Evolutionary conservation across 2,113 vertebrate genomes (phyloP).

Genomic region (Myotis davidii): DNA sequence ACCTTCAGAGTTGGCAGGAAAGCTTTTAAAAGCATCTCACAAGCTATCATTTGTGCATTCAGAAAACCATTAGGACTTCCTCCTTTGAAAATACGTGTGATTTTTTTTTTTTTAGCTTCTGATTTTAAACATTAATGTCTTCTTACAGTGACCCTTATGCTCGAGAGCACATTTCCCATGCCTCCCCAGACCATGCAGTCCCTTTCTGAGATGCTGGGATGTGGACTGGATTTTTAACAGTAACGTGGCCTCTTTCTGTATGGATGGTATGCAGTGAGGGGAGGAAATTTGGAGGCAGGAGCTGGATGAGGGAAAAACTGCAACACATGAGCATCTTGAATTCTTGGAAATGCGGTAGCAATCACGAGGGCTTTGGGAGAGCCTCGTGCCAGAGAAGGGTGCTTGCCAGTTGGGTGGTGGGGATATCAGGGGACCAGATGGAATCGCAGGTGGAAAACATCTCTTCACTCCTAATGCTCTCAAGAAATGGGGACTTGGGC

Average conservation of each 20-base stretch:
- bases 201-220: slow-evolving; percentile 19
- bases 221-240: not conserved
- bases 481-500: not conserved
- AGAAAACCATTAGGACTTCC: slow-evolving; percentile 63
- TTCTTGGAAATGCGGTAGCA: not conserved
- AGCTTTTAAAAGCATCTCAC: slow-evolving; percentile 68
- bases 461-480: not conserved
- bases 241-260: not conserved
- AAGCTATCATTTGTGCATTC: slow-evolving; percentile 69
- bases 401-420: not conserved
- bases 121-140: slow-evolving; percentile 61
- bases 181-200: slow-evolving; percentile 24
- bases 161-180: slow-evolving; percentile 5
- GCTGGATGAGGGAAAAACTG: not conserved
- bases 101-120: slow-evolving; percentile 29
- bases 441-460: not conserved
- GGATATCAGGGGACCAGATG: not conserved
- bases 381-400: not conserved
- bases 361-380: not conserved
- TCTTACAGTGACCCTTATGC: slow-evolving; percentile 48
- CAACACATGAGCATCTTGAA: not conserved
- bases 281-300: slow-evolving; percentile 14
- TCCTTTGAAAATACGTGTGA: slow-evolving; percentile 38
- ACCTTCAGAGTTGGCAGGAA: slow-evolving; percentile 54
- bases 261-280: not conserved